Conservation (phyloP, 1,140 invertebrate species). For the Platyscapa corneri region DNA sequence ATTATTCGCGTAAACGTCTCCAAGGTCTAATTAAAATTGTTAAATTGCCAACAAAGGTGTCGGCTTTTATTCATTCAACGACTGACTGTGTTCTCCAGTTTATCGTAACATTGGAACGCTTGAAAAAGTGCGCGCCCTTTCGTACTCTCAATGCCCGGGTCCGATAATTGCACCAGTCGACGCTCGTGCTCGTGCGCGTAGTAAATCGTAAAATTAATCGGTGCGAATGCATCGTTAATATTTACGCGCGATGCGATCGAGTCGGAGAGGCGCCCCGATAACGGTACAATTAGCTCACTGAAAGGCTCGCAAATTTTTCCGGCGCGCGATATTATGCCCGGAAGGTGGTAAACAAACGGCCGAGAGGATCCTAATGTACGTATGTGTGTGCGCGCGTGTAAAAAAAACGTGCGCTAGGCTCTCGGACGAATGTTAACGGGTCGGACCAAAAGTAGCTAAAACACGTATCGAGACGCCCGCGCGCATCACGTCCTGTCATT, state of each 20-base stretch:
- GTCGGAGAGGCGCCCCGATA: not conserved
- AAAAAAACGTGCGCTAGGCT: constrained; percentile 1
- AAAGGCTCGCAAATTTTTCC: not conserved
- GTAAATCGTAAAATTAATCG: constrained; percentile 2
- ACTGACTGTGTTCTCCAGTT: too few relatives aligned
- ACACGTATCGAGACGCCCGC: constrained; percentile 10
- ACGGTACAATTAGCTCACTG: constrained; percentile 1
- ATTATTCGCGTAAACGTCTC: too few relatives aligned
- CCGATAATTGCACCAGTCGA: not conserved
- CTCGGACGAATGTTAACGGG: not conserved
- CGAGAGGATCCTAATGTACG: too few relatives aligned
- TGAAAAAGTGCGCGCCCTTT: too few relatives aligned
- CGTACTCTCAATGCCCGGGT: not conserved
- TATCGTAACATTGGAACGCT: too few relatives aligned
- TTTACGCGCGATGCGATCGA: not conserved
- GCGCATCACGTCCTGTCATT: constrained; percentile 21
- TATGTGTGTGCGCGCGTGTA: not conserved
- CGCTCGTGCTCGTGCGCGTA: not conserved
- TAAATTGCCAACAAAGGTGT: too few relatives aligned
- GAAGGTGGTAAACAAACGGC: not conserved
- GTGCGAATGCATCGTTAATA: not conserved
- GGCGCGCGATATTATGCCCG: not conserved
- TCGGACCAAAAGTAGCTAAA: constrained; percentile 21
- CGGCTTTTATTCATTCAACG: too few relatives aligned
- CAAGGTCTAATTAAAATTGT: too few relatives aligned